A percentile compares a stretch with the other conserved stretches of the same genome.
Evolutionary conservation across 2,797 vertebrate species (phyloP).

Genomic region (Sebastes wilsoni): DNA sequence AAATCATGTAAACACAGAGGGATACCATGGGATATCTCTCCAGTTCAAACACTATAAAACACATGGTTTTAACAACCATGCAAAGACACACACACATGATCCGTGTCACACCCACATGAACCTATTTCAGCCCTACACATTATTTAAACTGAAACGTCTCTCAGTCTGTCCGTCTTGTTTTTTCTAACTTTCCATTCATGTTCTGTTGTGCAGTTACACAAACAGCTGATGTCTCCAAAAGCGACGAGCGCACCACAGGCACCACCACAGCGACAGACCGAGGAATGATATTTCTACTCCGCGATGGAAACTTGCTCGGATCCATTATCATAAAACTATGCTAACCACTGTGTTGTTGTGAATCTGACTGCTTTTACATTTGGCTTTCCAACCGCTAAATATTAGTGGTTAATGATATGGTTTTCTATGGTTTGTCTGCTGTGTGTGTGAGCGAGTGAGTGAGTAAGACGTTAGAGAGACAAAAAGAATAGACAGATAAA

Average conservation of each 20-base stretch:
- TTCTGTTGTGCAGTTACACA: constrained; percentile 26
- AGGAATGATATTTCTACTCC: constrained; percentile 40
- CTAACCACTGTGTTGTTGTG: constrained; percentile 22
- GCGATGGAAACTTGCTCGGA: constrained; percentile 52
- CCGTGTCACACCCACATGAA: not conserved
- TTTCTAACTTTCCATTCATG: constrained; percentile 29
- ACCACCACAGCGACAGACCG: constrained; percentile 19
- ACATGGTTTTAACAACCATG: not conserved
- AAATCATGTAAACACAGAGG: constrained; percentile 7
- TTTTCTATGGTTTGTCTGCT: constrained; percentile 1
- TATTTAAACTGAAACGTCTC: constrained; percentile 36
- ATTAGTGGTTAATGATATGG: constrained; percentile 39
- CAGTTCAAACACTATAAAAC: not conserved
- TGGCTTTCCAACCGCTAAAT: constrained; percentile 31
- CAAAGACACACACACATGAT: not conserved
- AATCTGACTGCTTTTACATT: constrained; percentile 18
- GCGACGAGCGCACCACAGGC: not conserved
- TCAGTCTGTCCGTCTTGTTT: not conserved
- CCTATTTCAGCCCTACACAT: not conserved
- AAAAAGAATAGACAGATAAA: not conserved
- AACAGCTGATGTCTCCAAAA: constrained; percentile 49
- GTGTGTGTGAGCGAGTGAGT: not conserved
- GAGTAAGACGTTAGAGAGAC: not conserved
- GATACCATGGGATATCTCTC: not conserved
- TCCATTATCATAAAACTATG: constrained; percentile 36